Conservation (phyloP, 2,888 invertebrate genomes). For the Rhodophaea formosa region DNA sequence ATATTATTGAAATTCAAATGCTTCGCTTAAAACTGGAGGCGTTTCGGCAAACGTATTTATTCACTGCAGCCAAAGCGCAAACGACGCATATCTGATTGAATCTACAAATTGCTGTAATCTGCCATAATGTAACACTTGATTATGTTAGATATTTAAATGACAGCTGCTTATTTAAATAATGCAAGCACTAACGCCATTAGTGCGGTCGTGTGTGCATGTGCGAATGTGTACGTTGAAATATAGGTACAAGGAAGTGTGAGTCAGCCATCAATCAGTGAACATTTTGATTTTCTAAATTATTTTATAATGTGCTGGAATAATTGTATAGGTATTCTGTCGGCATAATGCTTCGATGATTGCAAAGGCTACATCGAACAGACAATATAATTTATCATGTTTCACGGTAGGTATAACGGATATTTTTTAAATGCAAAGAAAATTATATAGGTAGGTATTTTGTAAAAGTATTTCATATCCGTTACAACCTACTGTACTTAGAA, state of each 20-base stretch:
- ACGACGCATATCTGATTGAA: conserved; percentile 14
- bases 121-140: not conserved
- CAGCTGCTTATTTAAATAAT: conserved; percentile 7
- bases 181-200: conserved; percentile 17
- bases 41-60: conserved; percentile 39
- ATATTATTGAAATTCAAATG: conserved; percentile 43
- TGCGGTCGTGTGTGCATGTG: conserved; percentile 16
- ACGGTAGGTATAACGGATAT: not conserved
- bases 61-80: conserved; percentile 26
- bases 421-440: not conserved
- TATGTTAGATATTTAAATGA: conserved; percentile 3
- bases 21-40: conserved; percentile 19
- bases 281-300: conserved; percentile 21
- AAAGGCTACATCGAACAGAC: not conserved
- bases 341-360: not conserved
- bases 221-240: conserved; percentile 16
- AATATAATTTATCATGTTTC: not conserved
- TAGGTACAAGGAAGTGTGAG: conserved; percentile 33
- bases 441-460: not conserved
- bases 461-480: too few relatives aligned
- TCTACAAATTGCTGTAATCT: conserved; percentile 4
- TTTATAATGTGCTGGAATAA: conserved; percentile 6
- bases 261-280: conserved; percentile 33
- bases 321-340: conserved; percentile 3
- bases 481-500: too few relatives aligned